Evolutionary conservation across 2,113 vertebrate species (phyloP), one percentile per base, ranked within the genome.

Genomic region (Gymnarchus niloticus): DNA sequence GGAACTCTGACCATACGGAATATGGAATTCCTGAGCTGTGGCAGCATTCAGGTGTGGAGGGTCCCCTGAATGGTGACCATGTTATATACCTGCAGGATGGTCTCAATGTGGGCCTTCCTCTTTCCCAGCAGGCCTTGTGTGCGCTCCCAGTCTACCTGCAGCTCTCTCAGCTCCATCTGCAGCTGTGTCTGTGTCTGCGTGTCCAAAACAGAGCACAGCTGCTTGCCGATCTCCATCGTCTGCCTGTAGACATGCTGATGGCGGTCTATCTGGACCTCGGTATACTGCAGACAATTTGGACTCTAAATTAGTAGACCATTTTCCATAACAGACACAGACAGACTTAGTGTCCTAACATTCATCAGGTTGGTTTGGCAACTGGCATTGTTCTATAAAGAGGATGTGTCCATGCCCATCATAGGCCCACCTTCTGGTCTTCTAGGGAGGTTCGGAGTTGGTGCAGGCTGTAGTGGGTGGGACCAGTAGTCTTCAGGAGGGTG

Each of bases 141-240:
- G 25, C 84, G 88, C 2, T 92, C 92, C 97, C 98, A 99, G 0
- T 19, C 73, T 49, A 95, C 90, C 88, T 94, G 91, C 21, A 98
- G 46, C 81, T 90, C 90, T 84, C 59, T 87, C 80, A 96, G 90
- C 89, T 96, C 94, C 28, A 86, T 86, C 86, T 92, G 89, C 9
- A 99, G 87, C 0, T 21, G 87, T 17, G 83, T 25, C 9, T 85
- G 91, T 17, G 89, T 87, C 81, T 93, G 91, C 0, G 85, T 69
- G 14, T 94, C 89, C 0, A 87, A 86, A 21, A 87, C 82, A 0
- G 59, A 52, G 86, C 91, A 87, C 56, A 98, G 61, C 78, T 92
- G 92, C 83, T 91, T 89, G 3, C 95, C 96, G 0, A 88, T 88
- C 73, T 95, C 92, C 17, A 96, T 37, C 2, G 93, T 92, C 87